Conservation (phyloP, 2,797 vertebrate genomes). For the Eulemur rubriventer region DNA sequence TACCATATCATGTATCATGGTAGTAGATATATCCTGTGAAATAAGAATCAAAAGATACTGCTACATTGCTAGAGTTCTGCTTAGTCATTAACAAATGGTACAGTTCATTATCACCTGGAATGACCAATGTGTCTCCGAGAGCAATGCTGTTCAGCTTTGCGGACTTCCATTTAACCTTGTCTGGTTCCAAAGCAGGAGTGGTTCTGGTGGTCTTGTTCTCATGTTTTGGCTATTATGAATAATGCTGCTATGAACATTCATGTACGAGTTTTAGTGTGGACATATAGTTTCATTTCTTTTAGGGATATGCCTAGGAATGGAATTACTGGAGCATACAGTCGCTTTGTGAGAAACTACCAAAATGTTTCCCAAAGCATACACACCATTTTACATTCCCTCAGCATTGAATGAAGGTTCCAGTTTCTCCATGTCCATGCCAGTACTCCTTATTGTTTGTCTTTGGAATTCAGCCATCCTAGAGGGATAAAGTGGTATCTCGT, state of each 20-base stretch:
- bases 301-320: not conserved
- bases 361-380: not conserved
- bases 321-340: not conserved
- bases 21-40: not conserved
- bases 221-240: not conserved
- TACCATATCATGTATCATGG: not conserved
- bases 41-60: not conserved
- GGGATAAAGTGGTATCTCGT: not conserved
- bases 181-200: not conserved
- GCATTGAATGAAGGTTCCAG: not conserved
- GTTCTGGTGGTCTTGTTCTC: not conserved
- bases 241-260: not conserved
- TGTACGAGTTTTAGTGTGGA: not conserved
- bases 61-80: not conserved
- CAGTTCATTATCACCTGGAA: not conserved
- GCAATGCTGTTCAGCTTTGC: not conserved
- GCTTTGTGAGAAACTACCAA: not conserved
- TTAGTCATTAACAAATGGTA: not conserved
- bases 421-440: not conserved
- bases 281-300: not conserved
- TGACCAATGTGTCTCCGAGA: not conserved
- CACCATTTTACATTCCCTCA: not conserved
- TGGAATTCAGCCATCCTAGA: not conserved
- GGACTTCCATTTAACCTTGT: not conserved
- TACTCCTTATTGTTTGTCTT: not conserved